Percentiles rank a stretch among this genome's conserved stretches.
These are phyloP conservation scores for Drosophila cardini DNA, from an alignment of 1,140 invertebrate species.

Conservation along the genomic window DNA sequence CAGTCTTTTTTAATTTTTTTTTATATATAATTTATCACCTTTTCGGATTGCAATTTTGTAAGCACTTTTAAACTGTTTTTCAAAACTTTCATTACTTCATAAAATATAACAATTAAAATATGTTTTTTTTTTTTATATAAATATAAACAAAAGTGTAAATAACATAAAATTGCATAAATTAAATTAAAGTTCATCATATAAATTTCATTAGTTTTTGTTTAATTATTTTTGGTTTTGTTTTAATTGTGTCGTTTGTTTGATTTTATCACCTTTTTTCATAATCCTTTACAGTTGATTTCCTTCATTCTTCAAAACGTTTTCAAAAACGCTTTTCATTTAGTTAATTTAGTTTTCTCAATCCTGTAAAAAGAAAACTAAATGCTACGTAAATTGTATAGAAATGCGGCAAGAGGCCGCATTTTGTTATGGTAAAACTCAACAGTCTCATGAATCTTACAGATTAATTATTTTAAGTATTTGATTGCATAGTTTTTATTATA, in stretches of 20 bases:
- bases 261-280: constrained; percentile 68
- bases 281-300: constrained; percentile 67
- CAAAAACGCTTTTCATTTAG: constrained; percentile 59
- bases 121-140: constrained; percentile 39
- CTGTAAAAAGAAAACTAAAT: constrained; percentile 80
- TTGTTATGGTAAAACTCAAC: constrained; percentile 57
- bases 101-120: constrained; percentile 72
- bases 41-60: constrained; percentile 11
- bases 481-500: too few species aligned
- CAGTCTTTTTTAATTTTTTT: constrained; percentile 55
- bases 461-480: neutral
- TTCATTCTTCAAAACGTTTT: constrained; percentile 59
- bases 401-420: constrained; percentile 59
- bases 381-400: constrained; percentile 66
- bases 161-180: constrained; percentile 78
- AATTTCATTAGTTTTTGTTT: constrained; percentile 40
- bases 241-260: constrained; percentile 45
- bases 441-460: neutral
- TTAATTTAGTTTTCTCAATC: constrained; percentile 63
- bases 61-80: constrained; percentile 16
- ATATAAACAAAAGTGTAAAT: constrained; percentile 78
- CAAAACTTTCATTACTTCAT: constrained; percentile 27
- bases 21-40: constrained; percentile 13
- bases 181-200: constrained; percentile 67
- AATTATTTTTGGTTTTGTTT: too few species aligned